Percentiles rank a stretch among this genome's conserved stretches.
Evolutionary conservation across 1,140 invertebrate species (phyloP).

Genomic region (Hesperophylax magnus): DNA sequence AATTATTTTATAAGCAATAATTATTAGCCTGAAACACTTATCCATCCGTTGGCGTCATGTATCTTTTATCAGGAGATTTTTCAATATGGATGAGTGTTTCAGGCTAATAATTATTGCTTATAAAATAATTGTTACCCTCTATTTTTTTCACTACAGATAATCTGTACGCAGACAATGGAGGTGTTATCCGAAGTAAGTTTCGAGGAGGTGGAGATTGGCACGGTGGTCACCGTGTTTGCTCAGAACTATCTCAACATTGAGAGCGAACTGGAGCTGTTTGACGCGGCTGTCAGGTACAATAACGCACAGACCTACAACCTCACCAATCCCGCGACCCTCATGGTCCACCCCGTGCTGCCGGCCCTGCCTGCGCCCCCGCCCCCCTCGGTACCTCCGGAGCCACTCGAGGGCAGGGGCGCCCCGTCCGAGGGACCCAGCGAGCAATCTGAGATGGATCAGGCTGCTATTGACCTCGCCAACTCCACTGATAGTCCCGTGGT

Average conservation of each 20-base stretch:
- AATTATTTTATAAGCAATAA: no score
- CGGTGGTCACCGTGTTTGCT: constrained; percentile 81
- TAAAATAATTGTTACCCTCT: no score
- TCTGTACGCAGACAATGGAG: constrained; percentile 81
- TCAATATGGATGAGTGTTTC: no score
- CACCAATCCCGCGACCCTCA: no score
- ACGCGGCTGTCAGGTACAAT: constrained; percentile 79
- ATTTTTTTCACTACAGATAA: constrained; percentile 69
- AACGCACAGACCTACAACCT: constrained; percentile 62
- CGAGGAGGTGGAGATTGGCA: constrained; percentile 81
- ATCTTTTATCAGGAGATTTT: no score
- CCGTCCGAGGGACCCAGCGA: background rate
- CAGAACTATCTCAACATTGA: constrained; percentile 80
- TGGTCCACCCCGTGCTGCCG: background rate
- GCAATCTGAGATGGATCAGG: background rate
- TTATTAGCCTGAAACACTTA: no score
- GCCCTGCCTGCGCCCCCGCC: constrained; percentile 59
- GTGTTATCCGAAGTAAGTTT: constrained; percentile 82
- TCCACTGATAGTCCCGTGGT: background rate
- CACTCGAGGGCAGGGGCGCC: background rate
- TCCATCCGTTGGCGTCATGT: no score
- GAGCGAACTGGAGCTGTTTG: constrained; percentile 83
- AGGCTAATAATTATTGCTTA: no score
- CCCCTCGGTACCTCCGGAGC: background rate
- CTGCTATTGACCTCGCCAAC: constrained; percentile 15